Percentiles rank a stretch among this genome's conserved stretches.
Conservation (phyloP, 64 coral and sea anemone species). For the Stichodactyla helianthus region DNA sequence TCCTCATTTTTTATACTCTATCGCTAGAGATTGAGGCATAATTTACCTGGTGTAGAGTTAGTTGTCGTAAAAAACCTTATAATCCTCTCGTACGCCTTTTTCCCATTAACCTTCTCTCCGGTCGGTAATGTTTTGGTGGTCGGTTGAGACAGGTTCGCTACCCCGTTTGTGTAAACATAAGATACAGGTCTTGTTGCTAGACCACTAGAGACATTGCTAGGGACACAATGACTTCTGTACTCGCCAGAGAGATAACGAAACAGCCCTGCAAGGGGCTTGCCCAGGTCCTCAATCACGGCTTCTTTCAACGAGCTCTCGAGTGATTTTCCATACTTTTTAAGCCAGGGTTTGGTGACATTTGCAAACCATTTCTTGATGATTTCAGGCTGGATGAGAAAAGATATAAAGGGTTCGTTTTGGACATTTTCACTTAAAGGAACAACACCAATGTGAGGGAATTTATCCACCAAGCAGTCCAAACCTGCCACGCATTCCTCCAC, state of each 20-base stretch:
- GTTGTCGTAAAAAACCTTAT: slow-evolving; percentile 79
- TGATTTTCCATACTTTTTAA: slow-evolving; percentile 28
- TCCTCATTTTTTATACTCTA: no score
- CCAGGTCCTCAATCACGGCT: slow-evolving; percentile 42
- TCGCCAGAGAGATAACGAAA: slow-evolving; percentile 50
- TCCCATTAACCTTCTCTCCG: slow-evolving; percentile 45
- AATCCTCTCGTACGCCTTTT: slow-evolving; percentile 61
- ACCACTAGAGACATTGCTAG: slow-evolving; percentile 78
- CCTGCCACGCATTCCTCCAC: slow-evolving; percentile 72
- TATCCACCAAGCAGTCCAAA: slow-evolving; percentile 43
- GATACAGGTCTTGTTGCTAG: slow-evolving; percentile 57
- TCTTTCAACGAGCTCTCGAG: slow-evolving; percentile 39
- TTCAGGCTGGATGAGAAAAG: background rate
- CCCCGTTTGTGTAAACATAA: slow-evolving; percentile 53
- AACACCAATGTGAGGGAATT: slow-evolving; percentile 23
- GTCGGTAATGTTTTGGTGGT: slow-evolving; percentile 47
- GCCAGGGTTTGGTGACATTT: slow-evolving; percentile 33
- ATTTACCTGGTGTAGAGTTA: slow-evolving; percentile 38
- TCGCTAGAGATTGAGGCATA: background rate
- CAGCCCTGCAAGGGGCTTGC: slow-evolving; percentile 53
- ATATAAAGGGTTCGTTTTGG: slow-evolving; percentile 33
- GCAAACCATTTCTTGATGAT: background rate
- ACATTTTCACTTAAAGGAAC: slow-evolving; percentile 3
- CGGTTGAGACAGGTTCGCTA: slow-evolving; percentile 41
- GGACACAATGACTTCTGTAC: slow-evolving; percentile 68